phyloP scores from a whole-genome alignment of 2,797 vertebrate genomes.

The Coluber constrictor region DNA sequence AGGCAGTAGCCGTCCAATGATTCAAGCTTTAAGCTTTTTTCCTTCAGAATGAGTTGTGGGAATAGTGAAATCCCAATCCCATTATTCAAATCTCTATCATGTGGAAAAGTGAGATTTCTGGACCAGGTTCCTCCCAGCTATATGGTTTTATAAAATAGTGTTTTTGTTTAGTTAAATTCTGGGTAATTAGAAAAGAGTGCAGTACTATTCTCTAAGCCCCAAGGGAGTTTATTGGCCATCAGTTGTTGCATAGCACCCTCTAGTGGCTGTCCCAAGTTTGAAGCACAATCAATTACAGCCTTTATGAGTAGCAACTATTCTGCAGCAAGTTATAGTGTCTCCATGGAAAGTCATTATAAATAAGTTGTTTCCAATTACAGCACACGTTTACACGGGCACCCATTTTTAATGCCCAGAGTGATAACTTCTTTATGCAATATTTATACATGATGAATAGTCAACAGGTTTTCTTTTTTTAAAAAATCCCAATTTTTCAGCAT shows the following conservation, averaged over 20 bases:
- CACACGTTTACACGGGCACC: neutral
- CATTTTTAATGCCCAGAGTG: neutral
- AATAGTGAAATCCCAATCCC: neutral
- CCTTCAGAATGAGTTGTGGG: neutral
- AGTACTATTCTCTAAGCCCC: neutral
- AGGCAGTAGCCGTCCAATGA: neutral
- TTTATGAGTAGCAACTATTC: neutral
- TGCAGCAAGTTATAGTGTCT: neutral
- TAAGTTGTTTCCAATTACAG: neutral
- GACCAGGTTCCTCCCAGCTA: neutral
- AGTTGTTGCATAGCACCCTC: slow-evolving; percentile 47
- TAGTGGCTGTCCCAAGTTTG: neutral
- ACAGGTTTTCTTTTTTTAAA: neutral
- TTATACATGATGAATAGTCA: neutral
- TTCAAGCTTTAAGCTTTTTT: neutral
- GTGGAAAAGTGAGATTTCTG: neutral
- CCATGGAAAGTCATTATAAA: neutral
- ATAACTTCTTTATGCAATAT: neutral
- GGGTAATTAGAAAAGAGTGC: neutral
- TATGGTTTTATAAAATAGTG: neutral
- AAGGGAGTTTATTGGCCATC: neutral
- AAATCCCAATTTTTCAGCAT: neutral
- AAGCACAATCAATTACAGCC: neutral
- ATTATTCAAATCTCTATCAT: neutral
- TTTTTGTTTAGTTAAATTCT: neutral